Percentiles rank a stretch among this genome's conserved stretches.
Evolutionary conservation across 2,113 vertebrate species (phyloP).

Genomic region (Chionomys nivalis): DNA sequence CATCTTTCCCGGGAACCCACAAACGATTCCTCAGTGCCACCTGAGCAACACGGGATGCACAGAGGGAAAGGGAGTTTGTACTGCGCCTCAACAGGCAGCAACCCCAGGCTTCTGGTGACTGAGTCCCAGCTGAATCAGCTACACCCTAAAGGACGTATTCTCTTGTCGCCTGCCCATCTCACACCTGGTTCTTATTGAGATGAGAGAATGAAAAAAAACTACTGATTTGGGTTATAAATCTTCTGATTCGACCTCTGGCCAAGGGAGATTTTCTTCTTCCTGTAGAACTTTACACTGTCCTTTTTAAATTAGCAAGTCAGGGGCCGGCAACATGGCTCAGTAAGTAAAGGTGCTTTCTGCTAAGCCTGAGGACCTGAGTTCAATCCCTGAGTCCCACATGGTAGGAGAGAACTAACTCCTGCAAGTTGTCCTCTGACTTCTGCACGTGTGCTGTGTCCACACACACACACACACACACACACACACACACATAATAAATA

Average conservation of each 20-base stretch:
- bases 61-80: neutral
- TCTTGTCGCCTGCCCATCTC: too few relatives aligned
- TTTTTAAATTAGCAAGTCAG: neutral
- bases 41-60: neutral
- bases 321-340: neutral
- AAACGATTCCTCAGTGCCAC: fast-evolving
- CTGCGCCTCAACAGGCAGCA: neutral
- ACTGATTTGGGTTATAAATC: neutral
- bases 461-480: neutral
- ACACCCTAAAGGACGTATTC: fast-evolving
- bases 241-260: neutral
- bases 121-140: neutral
- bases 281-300: neutral
- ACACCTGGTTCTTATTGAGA: neutral
- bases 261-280: neutral
- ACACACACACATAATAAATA: neutral
- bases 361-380: neutral
- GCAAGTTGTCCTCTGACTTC: neutral
- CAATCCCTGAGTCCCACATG: too few relatives aligned
- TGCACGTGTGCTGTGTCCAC: neutral
- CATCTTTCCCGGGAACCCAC: neutral
- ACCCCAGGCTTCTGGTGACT: fast-evolving
- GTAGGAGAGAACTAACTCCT: neutral
- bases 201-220: neutral
- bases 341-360: neutral